phyloP scores from a whole-genome alignment of 2,113 vertebrate species.

The Crotalus tigris region DNA sequence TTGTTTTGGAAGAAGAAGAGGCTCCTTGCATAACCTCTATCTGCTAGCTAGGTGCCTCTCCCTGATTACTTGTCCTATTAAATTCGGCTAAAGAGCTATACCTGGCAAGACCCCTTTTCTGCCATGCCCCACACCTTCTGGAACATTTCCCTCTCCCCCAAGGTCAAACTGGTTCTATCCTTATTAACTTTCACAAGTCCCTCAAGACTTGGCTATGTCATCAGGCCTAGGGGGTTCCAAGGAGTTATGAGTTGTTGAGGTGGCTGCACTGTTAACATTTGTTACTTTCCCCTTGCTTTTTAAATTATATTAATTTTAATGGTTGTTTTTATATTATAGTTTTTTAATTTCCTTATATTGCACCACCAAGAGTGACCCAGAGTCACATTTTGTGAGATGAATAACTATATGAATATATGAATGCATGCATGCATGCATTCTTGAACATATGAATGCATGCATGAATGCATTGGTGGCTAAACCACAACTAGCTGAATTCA shows the following conservation, averaged over 20 bases:
- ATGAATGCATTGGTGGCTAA: neutral
- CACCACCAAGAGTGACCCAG: neutral
- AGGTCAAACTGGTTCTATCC: neutral
- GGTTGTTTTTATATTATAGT: neutral
- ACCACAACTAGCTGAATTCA: neutral
- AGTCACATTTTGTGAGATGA: neutral
- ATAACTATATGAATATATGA: neutral
- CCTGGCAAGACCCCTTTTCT: neutral
- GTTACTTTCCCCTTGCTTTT: neutral
- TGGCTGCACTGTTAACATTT: neutral
- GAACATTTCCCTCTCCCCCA: neutral
- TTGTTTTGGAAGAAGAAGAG: too few species aligned
- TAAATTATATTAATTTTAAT: neutral
- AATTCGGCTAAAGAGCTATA: neutral
- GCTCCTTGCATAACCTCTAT: too few species aligned
- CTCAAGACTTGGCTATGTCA: neutral
- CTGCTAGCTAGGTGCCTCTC: too few species aligned
- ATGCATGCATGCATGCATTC: neutral
- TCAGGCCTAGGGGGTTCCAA: too few species aligned
- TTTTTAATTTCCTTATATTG: neutral
- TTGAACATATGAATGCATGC: neutral
- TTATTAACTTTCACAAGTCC: neutral
- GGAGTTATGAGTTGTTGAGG: neutral
- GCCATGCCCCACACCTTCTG: neutral
- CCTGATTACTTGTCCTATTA: neutral